Base-by-base conservation (phyloP, 2,797 vertebrate genomes). In the Premnoplex brunnescens region DNA sequence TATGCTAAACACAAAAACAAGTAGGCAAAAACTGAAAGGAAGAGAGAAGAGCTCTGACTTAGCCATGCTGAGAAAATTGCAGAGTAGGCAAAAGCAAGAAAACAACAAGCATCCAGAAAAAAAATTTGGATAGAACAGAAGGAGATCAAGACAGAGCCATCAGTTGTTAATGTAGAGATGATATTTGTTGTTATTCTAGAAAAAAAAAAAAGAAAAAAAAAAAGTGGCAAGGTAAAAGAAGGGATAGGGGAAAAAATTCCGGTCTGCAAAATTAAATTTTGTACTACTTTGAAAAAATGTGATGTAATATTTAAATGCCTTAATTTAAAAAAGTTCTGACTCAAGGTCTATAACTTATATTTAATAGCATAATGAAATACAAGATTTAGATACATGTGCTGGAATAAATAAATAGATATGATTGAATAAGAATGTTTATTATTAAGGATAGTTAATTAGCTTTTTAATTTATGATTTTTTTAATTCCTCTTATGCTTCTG, bases 111-210 rank as follows among this genome's bases (percentile, higher is more conserved):
- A 56, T 68, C 78, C 6, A 34, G 14, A 14, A 34, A 32, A 34
- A 68, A 24, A 52, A 32, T 63, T 68, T 54, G 21, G 22, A 12
- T 63, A 41, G 14, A 68, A 51, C 8, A 51, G 8, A 74, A 66
- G 17, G 19, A 81, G 13, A n/a, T 41, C 15, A 27, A 63, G 51
- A 46, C 3, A 43, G 21, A 63, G 41, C 20, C 60, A 37, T 34
- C 12, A 9, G 14, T 37, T 91, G 20, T 68, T 55, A 66, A 18
- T 1, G 0, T 41, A 34, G 30, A 80, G 30, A 36, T 0, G 0
- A 28, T 58, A 64, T 28, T 52, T 48, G 43, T 43, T 16, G 6
- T 64, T 67, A 56, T 26, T 4, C 5, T 7, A 43, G 34, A 24
- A 8, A 17, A 44, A 34, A 51, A 43, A 30, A 6, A 12, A 28